Base-by-base conservation (phyloP, 2,113 vertebrate species). In the Aix galericulata region DNA sequence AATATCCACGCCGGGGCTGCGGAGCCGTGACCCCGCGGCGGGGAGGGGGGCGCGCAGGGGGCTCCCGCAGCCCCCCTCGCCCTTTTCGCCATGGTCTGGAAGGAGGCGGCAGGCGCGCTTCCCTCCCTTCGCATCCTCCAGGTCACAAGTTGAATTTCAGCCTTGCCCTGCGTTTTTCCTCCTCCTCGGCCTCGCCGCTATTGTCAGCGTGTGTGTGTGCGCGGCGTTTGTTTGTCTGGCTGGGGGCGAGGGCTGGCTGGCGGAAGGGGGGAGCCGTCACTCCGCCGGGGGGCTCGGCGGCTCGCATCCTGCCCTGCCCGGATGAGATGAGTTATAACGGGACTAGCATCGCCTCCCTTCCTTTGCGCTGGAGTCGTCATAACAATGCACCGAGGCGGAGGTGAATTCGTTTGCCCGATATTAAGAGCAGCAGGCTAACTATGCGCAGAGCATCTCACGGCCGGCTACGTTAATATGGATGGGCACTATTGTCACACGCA, bases 321-420 rank as follows among this genome's bases (percentile, higher is more conserved):
- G 97, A 97, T 96, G 97, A 97, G 98, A 98, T 98, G 98, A 98
- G 97, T 98, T 98, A 95, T 98, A 98, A 97, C 97, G 97, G 98
- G 98, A 98, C 98, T 97, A 81, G 97, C 93, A 97, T 97, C 97
- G 98, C 97, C 96, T 95, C 97, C 56, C 10, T 83, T 97, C 97
- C 87, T 97, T 96, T 94, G 96, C 97, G n/a, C 97, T 93, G 98
- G 98, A 98, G 96, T 96, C 98, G 93, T 97, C 98, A 93, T 98
- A 98, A 98, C 98, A 96, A 98, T 98, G 98, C 98, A 97, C 97
- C 97, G 98, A 98, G 98, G 98, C 98, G 96, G 98, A 98, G 98
- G 98, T 98, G 98, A 98, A 98, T 98, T 94, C 93, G 74, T 97
- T 97, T 94, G 93, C 96, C 97, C 97, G 29, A 64, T 95, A 17